Conservation (phyloP, 2,888 invertebrate genomes). For the Cephus runcator region DNA sequence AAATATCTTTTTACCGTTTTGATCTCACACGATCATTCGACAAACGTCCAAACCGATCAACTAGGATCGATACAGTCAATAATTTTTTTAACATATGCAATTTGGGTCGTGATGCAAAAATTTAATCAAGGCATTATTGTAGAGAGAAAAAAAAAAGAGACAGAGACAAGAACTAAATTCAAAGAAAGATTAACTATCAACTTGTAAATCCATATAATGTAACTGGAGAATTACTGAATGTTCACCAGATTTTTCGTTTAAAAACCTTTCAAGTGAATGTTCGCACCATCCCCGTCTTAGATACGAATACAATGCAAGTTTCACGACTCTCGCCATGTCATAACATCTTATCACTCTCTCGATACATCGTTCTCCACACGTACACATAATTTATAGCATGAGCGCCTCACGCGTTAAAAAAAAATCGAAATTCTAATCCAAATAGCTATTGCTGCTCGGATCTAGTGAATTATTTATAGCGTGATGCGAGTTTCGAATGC, state of each 20-base stretch:
- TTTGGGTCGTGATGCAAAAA: not conserved
- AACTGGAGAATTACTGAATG: conserved; percentile 31
- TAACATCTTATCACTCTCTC: conserved; percentile 37
- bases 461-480: not conserved
- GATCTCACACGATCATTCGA: not conserved
- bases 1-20: not conserved
- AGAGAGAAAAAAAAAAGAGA: not conserved
- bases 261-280: conserved; percentile 35
- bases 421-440: not conserved
- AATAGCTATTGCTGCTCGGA: not conserved
- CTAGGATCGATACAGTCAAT: not conserved
- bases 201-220: conserved; percentile 48
- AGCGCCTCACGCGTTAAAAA: conserved; percentile 5
- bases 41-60: not conserved
- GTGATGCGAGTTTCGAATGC: not conserved
- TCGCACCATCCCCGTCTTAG: conserved; percentile 46
- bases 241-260: conserved; percentile 31
- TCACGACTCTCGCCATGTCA: conserved; percentile 21
- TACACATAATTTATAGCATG: conserved; percentile 23
- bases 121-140: not conserved
- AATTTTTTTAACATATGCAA: not conserved
- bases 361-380: conserved; percentile 20
- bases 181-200: not conserved
- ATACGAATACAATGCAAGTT: conserved; percentile 55
- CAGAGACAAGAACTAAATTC: not conserved